phyloP scores from a whole-genome alignment of 2,888 invertebrate species.

The Drosophila merina region DNA sequence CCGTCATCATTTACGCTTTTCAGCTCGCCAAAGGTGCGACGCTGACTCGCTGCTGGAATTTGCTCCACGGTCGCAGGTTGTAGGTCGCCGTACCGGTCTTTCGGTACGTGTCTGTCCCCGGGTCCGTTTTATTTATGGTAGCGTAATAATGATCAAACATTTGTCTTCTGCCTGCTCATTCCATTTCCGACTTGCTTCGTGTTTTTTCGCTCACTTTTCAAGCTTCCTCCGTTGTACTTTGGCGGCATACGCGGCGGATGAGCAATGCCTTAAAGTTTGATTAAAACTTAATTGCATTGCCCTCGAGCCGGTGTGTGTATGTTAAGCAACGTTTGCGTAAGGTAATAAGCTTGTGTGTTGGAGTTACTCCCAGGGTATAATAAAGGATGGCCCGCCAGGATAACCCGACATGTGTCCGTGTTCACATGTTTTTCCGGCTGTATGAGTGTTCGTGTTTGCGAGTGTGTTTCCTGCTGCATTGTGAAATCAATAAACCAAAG shows the following conservation, averaged over 20 bases:
- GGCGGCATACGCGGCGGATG: constrained; percentile 49
- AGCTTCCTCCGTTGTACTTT: constrained; percentile 7
- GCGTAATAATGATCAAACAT: constrained; percentile 75
- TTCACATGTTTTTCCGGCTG: constrained; percentile 30
- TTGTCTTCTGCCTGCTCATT: constrained; percentile 62
- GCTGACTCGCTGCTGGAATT: constrained; percentile 39
- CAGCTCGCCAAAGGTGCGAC: constrained; percentile 56
- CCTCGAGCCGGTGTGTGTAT: constrained; percentile 14
- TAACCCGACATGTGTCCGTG: constrained; percentile 37
- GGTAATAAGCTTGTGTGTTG: constrained; percentile 50
- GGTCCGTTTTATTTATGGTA: constrained; percentile 72
- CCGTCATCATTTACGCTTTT: constrained; percentile 32
- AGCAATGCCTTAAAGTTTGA: constrained; percentile 66
- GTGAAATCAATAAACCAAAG: constrained; percentile 59
- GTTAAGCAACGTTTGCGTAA: constrained; percentile 46
- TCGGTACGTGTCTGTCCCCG: constrained; percentile 24
- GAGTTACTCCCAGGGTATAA: constrained; percentile 27
- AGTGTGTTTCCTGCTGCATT: constrained; percentile 33
- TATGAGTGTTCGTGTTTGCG: constrained; percentile 1
- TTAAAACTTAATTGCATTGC: constrained; percentile 63
- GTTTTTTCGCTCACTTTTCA: constrained; percentile 21
- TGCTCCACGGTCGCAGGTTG: constrained; percentile 11
- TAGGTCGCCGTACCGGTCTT: constrained; percentile 8
- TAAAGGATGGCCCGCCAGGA: constrained; percentile 17
- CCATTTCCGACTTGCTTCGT: constrained; percentile 28